Evolutionary conservation across 1,140 invertebrate genomes (phyloP).

Genomic region (Melitaea cinxia): DNA sequence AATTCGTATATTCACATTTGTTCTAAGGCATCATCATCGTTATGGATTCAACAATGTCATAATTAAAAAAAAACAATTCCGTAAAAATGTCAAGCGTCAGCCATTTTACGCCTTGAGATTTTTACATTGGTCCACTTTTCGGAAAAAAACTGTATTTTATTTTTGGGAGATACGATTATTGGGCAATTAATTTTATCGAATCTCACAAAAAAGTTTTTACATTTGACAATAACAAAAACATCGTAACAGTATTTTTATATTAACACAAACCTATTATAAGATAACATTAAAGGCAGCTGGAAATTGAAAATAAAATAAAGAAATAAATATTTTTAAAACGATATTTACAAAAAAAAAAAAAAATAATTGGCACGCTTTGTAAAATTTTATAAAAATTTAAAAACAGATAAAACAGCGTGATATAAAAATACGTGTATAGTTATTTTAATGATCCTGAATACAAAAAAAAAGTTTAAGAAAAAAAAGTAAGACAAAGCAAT

Average conservation of each 20-base stretch:
- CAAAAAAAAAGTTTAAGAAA: background rate
- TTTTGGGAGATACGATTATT: slow-evolving; percentile 55
- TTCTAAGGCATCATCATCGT: slow-evolving; percentile 72
- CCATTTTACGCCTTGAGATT: slow-evolving; percentile 73
- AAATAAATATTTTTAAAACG: background rate
- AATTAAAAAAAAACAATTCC: slow-evolving; percentile 40
- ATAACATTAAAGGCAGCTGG: background rate
- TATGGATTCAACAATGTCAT: slow-evolving; percentile 46
- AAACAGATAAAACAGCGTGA: background rate
- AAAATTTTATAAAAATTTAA: background rate
- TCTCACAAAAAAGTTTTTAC: slow-evolving; percentile 38
- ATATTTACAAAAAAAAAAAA: slow-evolving; percentile 9
- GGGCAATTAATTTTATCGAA: slow-evolving; percentile 60
- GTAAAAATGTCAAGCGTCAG: slow-evolving; percentile 78
- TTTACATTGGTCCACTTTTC: slow-evolving; percentile 58
- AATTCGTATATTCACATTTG: slow-evolving; percentile 63
- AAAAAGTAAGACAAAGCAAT: background rate
- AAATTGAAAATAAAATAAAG: background rate
- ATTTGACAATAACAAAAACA: background rate
- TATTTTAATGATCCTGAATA: background rate
- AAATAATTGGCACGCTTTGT: slow-evolving; percentile 10
- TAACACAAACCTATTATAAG: background rate
- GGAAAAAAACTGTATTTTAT: slow-evolving; percentile 38
- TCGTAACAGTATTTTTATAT: background rate
- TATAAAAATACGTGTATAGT: background rate